Evolutionary conservation across 2,797 vertebrate species (phyloP), one percentile per base, ranked within the genome.

Genomic region (Bucorvus abyssinicus): DNA sequence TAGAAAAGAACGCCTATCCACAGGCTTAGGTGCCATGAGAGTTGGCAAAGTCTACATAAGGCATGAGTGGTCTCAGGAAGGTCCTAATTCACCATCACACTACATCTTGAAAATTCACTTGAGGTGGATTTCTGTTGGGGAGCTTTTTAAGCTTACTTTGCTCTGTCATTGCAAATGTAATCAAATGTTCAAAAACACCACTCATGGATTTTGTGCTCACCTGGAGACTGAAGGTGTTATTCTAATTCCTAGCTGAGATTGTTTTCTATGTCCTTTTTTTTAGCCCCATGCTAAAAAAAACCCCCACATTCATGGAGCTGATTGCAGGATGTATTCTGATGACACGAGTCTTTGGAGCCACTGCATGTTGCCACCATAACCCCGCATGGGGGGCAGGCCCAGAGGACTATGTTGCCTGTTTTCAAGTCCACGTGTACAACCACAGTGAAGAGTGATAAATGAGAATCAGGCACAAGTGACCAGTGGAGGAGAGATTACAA

Each of bases 41-140:
- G 13, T 2, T 57, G 38, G 4, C 14, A 57, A 71, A 21, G 24
- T 56, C 27, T 71, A 20, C 61, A 14, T n/a, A 44, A 69, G 34
- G 20, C 40, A 74, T 21, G 30, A 12, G 21, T 23, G 14, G 9
- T 64, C 60, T 68, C 32, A 38, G 50, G 11, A 40, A 7, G 2
- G 4, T 70, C 34, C 10, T 68, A 27, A 75, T 75, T 87, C 12
- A 30, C 6, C 20, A 2, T 52, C 10, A 7, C 0, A 0, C 14
- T 47, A 23, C 19, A n/a, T 15, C 34, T 75, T 68, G 49, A 89
- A 92, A 57, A 74, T 70, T 79, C 56, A 17, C 14, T 57, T 84
- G 40, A 23, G 1, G 1, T 10, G 8, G 23, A 19, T 60, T 12
- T 76, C n/a, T 61, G 0, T 1, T 11, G 3, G 27, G 12, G 36